phyloP scores from a whole-genome alignment of 2,888 invertebrate species.

The Stenodema calcarata region DNA sequence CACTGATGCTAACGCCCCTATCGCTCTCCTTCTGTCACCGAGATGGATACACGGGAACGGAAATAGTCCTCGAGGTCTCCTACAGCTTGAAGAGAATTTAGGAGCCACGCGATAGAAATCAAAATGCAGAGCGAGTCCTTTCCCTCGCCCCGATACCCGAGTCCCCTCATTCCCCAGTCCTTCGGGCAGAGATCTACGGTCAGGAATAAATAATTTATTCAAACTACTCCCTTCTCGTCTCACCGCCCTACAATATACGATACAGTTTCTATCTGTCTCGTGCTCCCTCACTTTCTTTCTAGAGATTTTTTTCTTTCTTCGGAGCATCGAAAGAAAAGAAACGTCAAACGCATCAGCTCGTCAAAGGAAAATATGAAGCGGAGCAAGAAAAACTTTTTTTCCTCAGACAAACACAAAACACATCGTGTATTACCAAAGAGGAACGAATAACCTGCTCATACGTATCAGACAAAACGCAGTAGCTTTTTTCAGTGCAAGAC shows the following conservation, averaged over 20 bases:
- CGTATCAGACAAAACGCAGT: too few relatives aligned
- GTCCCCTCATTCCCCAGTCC: neutral
- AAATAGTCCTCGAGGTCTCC: neutral
- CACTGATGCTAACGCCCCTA: neutral
- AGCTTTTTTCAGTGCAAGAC: too few relatives aligned
- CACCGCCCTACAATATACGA: neutral
- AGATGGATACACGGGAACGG: neutral
- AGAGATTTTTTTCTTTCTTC: neutral
- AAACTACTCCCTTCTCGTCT: neutral
- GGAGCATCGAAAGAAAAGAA: neutral
- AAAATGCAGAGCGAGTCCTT: constrained; percentile 23
- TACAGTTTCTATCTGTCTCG: neutral
- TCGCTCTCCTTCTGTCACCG: constrained; percentile 17
- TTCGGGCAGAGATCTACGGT: constrained; percentile 23
- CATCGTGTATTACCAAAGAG: too few relatives aligned
- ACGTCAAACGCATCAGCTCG: neutral
- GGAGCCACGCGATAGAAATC: constrained; percentile 23
- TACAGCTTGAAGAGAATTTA: constrained; percentile 5
- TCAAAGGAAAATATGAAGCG: neutral
- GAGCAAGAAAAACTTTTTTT: neutral
- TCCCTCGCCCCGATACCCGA: neutral
- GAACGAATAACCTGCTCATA: too few relatives aligned
- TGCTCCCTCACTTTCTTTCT: neutral
- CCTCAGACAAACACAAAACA: too few relatives aligned
- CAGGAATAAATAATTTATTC: constrained; percentile 36